Conservation (phyloP, 2,113 vertebrate species). For the Formicarius rufipectus region DNA sequence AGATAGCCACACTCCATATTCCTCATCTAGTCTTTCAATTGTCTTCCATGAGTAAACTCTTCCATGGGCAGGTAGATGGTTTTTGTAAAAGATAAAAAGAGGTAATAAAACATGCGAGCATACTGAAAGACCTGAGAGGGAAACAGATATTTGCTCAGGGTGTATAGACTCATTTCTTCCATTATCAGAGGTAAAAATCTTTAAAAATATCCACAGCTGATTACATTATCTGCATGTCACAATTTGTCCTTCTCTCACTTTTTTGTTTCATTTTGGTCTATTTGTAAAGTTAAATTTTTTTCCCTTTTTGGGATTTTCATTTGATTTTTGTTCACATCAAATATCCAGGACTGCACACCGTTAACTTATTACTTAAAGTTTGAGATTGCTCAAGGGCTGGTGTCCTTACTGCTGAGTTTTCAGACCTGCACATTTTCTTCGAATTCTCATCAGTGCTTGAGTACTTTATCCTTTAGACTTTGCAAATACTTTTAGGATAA, state of each 20-base stretch:
- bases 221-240: background rate
- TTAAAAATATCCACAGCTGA: background rate
- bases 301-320: background rate
- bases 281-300: background rate
- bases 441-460: fast-evolving
- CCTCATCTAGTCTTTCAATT: background rate
- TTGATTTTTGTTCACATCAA: background rate
- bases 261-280: background rate
- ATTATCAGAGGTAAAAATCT: background rate
- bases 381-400: background rate
- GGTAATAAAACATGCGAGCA: background rate
- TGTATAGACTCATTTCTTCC: background rate
- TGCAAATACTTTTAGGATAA: background rate
- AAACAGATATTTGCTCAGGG: background rate
- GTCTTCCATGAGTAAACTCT: background rate
- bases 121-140: background rate
- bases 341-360: background rate
- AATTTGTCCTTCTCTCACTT: background rate
- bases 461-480: background rate
- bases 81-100: background rate
- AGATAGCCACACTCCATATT: background rate
- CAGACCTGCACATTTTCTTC: background rate
- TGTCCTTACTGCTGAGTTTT: background rate
- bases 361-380: background rate
- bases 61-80: background rate